phyloP scores from a whole-genome alignment of 2,888 invertebrate genomes.

The Abrostola triplasia region DNA sequence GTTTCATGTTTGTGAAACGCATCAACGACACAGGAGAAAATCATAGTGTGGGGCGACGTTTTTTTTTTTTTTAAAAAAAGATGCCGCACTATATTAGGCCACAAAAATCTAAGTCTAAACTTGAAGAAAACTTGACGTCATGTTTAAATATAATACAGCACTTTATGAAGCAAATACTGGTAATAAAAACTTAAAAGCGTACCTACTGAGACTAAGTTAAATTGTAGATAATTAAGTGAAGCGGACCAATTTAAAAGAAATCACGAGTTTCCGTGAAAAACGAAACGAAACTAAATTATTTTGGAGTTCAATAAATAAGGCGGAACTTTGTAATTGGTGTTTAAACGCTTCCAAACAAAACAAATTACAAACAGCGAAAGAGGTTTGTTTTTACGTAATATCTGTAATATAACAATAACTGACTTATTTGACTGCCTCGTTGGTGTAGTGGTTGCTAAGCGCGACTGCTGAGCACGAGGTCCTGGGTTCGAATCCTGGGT shows the following conservation, averaged over 20 bases:
- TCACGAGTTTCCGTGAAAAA: conserved; percentile 25
- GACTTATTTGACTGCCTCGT: background rate
- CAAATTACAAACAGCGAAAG: conserved; percentile 51
- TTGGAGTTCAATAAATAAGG: conserved; percentile 43
- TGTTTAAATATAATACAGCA: too few relatives aligned
- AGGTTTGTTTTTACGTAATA: conserved; percentile 36
- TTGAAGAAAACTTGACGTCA: too few relatives aligned
- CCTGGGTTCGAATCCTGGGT: too few relatives aligned
- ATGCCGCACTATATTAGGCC: too few relatives aligned
- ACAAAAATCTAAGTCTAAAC: too few relatives aligned
- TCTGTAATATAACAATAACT: conserved; percentile 8
- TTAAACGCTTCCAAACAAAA: conserved; percentile 55
- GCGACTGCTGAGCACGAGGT: too few relatives aligned
- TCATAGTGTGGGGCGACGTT: too few relatives aligned
- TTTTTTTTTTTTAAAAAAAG: too few relatives aligned
- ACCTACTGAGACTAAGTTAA: background rate
- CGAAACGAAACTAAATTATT: conserved; percentile 38
- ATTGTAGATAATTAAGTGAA: conserved; percentile 30
- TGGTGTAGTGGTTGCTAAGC: too few relatives aligned
- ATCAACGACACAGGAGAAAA: too few relatives aligned
- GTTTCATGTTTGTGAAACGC: too few relatives aligned
- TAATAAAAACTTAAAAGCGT: background rate
- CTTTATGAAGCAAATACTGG: background rate
- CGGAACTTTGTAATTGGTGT: conserved; percentile 56
- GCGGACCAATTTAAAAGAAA: conserved; percentile 55